Evolutionary conservation across 1,140 invertebrate species (phyloP).

Genomic region (Drosophila carrolli): DNA sequence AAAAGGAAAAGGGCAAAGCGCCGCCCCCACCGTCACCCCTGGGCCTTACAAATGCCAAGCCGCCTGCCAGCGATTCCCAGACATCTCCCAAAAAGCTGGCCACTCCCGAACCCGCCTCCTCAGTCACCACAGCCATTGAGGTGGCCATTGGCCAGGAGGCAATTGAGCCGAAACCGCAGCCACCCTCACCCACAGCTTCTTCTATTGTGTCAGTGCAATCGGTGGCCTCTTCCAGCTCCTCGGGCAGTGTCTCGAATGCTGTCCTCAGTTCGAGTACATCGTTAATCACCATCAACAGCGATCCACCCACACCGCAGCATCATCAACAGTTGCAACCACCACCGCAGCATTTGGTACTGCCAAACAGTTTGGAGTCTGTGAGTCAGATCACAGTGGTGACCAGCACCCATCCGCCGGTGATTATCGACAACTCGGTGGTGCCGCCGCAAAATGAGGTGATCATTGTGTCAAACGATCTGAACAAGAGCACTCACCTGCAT

Average conservation of each 20-base stretch:
- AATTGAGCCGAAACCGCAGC: constrained; percentile 73
- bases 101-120: constrained; percentile 13
- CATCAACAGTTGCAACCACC: constrained; percentile 31
- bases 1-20: constrained; percentile 90
- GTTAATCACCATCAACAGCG: constrained; percentile 80
- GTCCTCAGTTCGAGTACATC: constrained; percentile 75
- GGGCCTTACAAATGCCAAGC: constrained; percentile 23
- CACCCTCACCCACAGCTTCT: constrained; percentile 85
- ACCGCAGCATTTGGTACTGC: constrained; percentile 83
- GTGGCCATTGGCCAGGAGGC: constrained; percentile 73
- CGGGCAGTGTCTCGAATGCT: constrained; percentile 57
- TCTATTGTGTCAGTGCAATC: constrained; percentile 80
- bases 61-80: constrained; percentile 26
- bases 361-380: constrained; percentile 89
- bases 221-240: constrained; percentile 59
- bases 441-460: constrained; percentile 88
- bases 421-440: constrained; percentile 86
- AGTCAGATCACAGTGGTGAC: constrained; percentile 93
- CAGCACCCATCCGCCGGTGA: constrained; percentile 91
- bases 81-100: constrained; percentile 33
- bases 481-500: constrained; percentile 87
- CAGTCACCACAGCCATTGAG: constrained; percentile 74
- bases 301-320: constrained; percentile 58
- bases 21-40: constrained; percentile 86
- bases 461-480: constrained; percentile 91